A percentile compares a stretch with the other conserved stretches of the same genome.
Conservation (phyloP, 2,888 invertebrate species). For the Cenopis cana region DNA sequence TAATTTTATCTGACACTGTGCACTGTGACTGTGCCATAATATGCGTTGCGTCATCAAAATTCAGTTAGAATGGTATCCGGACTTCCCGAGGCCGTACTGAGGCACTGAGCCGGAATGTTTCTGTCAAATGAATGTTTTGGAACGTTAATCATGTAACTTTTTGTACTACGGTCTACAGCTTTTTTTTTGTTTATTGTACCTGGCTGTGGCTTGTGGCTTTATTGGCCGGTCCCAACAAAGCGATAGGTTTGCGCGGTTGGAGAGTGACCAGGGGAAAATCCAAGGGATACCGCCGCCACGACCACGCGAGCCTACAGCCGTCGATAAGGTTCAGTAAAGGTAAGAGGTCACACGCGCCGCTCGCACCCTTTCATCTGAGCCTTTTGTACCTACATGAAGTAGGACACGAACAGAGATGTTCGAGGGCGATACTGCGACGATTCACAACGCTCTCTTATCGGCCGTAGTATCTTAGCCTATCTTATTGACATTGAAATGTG, state of each 20-base stretch:
- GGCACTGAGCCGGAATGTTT: background rate
- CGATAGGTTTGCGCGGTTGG: too few relatives aligned
- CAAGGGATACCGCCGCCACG: too few relatives aligned
- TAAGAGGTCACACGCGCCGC: constrained; percentile 63
- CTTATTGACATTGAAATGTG: constrained; percentile 6
- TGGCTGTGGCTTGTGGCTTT: too few relatives aligned
- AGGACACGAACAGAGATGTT: constrained; percentile 63
- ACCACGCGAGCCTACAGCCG: background rate
- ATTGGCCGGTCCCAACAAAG: too few relatives aligned
- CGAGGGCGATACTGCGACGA: constrained; percentile 15
- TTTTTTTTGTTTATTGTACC: too few relatives aligned
- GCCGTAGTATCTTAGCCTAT: background rate
- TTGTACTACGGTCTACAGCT: too few relatives aligned
- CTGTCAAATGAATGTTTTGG: background rate
- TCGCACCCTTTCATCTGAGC: constrained; percentile 23
- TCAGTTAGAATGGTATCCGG: background rate
- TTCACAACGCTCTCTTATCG: constrained; percentile 25
- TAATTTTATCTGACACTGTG: too few relatives aligned
- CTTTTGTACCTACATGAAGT: constrained; percentile 54
- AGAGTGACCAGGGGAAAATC: too few relatives aligned
- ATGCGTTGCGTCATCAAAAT: too few relatives aligned
- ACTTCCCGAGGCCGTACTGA: background rate
- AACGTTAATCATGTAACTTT: too few relatives aligned
- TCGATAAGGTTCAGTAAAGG: constrained; percentile 51
- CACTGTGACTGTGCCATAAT: too few relatives aligned